Percentiles rank a stretch among this genome's conserved stretches.
phyloP scores from a whole-genome alignment of 2,888 invertebrate genomes.

The Parasteatoda lunata region DNA sequence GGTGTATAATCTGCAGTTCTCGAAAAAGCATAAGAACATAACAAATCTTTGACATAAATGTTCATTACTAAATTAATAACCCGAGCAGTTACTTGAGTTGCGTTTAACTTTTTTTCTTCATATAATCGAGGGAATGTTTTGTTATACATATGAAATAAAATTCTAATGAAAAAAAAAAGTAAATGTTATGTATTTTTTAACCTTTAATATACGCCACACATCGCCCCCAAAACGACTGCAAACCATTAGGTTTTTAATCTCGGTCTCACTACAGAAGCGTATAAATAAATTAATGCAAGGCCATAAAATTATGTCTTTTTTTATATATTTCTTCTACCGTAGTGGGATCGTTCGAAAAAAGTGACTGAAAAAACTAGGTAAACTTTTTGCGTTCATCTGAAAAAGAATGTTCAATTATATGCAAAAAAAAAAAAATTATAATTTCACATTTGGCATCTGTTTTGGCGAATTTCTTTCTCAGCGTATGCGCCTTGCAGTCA shows the following conservation, averaged over 20 bases:
- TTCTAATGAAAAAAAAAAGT: too few relatives aligned
- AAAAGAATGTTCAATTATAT: constrained; percentile 35
- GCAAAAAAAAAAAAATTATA: constrained; percentile 35
- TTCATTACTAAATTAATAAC: too few relatives aligned
- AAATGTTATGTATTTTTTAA: too few relatives aligned
- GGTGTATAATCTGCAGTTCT: too few relatives aligned
- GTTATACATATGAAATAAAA: too few relatives aligned
- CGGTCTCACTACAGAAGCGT: neutral
- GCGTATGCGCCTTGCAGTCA: constrained; percentile 5
- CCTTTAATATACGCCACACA: too few relatives aligned
- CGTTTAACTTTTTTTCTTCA: too few relatives aligned
- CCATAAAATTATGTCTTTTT: constrained; percentile 2
- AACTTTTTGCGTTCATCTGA: constrained; percentile 28
- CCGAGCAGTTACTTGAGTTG: too few relatives aligned
- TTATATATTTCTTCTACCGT: neutral
- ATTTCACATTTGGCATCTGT: constrained; percentile 35
- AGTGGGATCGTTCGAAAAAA: neutral
- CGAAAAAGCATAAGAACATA: too few relatives aligned
- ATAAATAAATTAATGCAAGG: constrained; percentile 11
- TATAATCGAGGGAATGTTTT: too few relatives aligned
- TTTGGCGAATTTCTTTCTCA: constrained; percentile 28
- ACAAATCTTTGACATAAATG: too few relatives aligned
- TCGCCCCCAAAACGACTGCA: neutral
- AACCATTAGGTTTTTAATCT: constrained; percentile 2
- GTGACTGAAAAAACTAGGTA: constrained; percentile 4